Evolutionary conservation across 1,140 invertebrate species (phyloP).

Genomic region (Achatina immaculata): DNA sequence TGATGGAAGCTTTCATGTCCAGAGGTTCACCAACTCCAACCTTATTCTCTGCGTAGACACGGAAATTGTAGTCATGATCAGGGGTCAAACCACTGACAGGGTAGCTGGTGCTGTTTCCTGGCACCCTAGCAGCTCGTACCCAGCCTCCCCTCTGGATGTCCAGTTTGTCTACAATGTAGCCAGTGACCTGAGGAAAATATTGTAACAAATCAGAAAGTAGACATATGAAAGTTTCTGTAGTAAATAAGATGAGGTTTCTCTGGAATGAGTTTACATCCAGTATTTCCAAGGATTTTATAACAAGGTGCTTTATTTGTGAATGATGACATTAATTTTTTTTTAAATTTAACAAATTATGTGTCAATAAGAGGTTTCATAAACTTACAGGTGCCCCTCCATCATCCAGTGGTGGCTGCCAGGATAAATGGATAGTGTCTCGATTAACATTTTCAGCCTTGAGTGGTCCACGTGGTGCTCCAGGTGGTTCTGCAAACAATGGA

Average conservation of each 20-base stretch:
- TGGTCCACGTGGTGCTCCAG: constrained; percentile 92
- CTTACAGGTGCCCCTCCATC: constrained; percentile 61
- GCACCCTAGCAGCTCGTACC: constrained; percentile 86
- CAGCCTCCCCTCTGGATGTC: constrained; percentile 80
- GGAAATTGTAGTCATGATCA: constrained; percentile 96
- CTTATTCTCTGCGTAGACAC: constrained; percentile 96
- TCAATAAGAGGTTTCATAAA: no score
- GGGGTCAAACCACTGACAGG: constrained; percentile 89
- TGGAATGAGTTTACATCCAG: no score
- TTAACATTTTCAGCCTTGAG: constrained; percentile 91
- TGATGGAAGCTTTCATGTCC: constrained; percentile 84
- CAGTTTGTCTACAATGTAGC: constrained; percentile 74
- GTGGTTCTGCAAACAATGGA: constrained; percentile 78
- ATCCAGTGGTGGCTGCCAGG: constrained; percentile 65
- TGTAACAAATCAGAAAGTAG: background rate
- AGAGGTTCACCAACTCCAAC: constrained; percentile 93
- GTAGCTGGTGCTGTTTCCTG: constrained; percentile 49
- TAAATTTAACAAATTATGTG: no score
- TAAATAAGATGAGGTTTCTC: no score
- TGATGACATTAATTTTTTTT: no score
- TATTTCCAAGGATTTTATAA: no score
- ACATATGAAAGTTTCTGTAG: background rate
- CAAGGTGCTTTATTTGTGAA: no score
- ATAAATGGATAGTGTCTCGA: constrained; percentile 89
- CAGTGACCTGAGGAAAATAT: constrained; percentile 48